These are phyloP conservation scores for Leucozona laternaria DNA, from an alignment of 2,888 invertebrate genomes.

Conservation along the genomic window DNA sequence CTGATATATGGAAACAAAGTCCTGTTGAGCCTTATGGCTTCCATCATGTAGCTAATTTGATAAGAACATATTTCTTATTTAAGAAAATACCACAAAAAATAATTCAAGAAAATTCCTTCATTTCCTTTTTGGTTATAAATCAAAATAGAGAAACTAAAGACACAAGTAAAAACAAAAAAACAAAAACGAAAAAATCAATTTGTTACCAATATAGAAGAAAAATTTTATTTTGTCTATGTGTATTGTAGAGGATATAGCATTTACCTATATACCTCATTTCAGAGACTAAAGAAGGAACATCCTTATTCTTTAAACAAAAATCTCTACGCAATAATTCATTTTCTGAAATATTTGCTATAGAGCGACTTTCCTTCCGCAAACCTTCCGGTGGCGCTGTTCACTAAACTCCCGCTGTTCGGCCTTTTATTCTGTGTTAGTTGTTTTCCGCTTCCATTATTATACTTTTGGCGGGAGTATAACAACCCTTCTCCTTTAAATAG, in stretches of 20 bases:
- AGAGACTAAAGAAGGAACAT: background rate
- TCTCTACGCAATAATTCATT: slow-evolving; percentile 36
- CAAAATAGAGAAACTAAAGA: background rate
- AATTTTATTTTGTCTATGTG: slow-evolving; percentile 8
- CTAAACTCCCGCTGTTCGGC: slow-evolving; percentile 19
- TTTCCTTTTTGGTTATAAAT: background rate
- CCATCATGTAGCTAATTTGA: background rate
- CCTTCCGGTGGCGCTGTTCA: too few species aligned
- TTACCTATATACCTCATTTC: background rate
- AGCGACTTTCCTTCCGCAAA: background rate
- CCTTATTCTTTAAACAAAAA: slow-evolving; percentile 14
- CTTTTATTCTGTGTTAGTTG: slow-evolving; percentile 26
- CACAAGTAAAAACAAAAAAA: background rate
- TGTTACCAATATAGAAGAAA: slow-evolving; percentile 16
- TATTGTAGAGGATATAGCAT: too few species aligned
- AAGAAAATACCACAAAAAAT: background rate
- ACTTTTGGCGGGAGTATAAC: background rate
- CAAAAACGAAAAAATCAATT: slow-evolving; percentile 23
- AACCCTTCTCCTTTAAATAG: slow-evolving; percentile 44
- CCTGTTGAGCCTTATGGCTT: too few species aligned
- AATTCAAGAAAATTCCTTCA: background rate
- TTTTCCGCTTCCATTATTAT: slow-evolving; percentile 25
- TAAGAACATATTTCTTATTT: background rate
- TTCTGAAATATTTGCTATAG: slow-evolving; percentile 31
- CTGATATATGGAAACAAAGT: too few species aligned